These are phyloP conservation scores for Phyllostomus discolor DNA, from an alignment of 2,113 vertebrate species.

Conservation along the genomic window DNA sequence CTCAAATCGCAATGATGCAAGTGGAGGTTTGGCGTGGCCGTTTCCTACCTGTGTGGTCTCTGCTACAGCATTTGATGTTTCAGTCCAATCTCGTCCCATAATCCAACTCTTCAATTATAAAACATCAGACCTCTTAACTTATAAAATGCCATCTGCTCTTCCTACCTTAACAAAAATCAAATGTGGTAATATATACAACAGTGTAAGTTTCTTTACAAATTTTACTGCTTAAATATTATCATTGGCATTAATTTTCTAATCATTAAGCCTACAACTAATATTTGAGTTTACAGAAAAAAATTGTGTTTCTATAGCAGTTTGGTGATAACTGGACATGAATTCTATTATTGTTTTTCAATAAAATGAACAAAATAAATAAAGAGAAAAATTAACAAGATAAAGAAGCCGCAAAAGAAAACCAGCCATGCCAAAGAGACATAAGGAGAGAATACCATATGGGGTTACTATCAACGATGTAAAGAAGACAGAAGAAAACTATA, in stretches of 20 bases:
- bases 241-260: not conserved
- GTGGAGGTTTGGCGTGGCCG: not conserved
- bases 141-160: not conserved
- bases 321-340: not conserved
- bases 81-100: not conserved
- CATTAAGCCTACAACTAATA: not conserved
- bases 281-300: not conserved
- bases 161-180: not conserved
- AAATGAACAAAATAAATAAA: not conserved
- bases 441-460: not conserved
- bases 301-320: not conserved
- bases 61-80: not conserved
- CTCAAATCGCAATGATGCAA: not conserved
- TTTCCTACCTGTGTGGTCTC: not conserved
- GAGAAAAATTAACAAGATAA: not conserved
- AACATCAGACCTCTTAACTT: not conserved
- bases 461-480: not conserved
- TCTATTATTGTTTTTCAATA: not conserved
- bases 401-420: slow-evolving; percentile 1
- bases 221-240: not conserved
- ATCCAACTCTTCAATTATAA: slow-evolving; percentile 1
- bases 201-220: not conserved
- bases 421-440: rapidly evolving
- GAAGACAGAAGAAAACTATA: not conserved
- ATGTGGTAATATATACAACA: not conserved